A percentile compares a stretch with the other conserved stretches of the same genome.
phyloP scores from a whole-genome alignment of 2,797 vertebrate genomes.

The Labeo calbasu region DNA sequence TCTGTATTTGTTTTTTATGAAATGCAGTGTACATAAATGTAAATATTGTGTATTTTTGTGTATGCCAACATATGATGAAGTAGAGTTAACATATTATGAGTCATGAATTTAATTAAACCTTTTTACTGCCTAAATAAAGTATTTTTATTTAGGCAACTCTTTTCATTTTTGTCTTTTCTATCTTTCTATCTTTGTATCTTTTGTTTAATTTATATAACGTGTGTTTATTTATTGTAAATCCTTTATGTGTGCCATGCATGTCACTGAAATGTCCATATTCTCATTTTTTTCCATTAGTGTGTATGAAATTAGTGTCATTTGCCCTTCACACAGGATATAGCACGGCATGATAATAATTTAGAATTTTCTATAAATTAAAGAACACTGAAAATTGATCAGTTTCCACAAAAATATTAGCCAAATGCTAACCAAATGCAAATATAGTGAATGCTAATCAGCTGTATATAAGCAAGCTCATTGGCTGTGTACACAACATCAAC shows the following conservation, averaged over 20 bases:
- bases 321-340: not conserved
- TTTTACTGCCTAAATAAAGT: not conserved
- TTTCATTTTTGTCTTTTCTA: not conserved
- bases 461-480: too few relatives aligned
- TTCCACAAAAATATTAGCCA: not conserved
- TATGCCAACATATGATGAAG: conserved; percentile 55
- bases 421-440: not conserved
- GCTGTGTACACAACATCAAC: too few relatives aligned
- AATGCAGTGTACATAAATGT: conserved; percentile 25
- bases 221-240: not conserved
- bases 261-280: not conserved
- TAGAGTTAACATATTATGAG: conserved; percentile 35
- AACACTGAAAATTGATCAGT: not conserved
- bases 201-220: not conserved
- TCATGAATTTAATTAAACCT: conserved; percentile 2
- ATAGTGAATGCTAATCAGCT: too few relatives aligned
- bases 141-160: too few relatives aligned
- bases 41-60: conserved; percentile 55
- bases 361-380: not conserved
- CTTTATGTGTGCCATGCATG: not conserved
- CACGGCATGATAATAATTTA: not conserved
- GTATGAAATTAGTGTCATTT: not conserved
- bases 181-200: not conserved
- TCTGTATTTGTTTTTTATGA: conserved; percentile 31
- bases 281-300: not conserved